Evolutionary conservation across 1,140 invertebrate genomes (phyloP), one percentile per base, ranked within the genome.

Genomic region (Pseudachorutes palmiensis): DNA sequence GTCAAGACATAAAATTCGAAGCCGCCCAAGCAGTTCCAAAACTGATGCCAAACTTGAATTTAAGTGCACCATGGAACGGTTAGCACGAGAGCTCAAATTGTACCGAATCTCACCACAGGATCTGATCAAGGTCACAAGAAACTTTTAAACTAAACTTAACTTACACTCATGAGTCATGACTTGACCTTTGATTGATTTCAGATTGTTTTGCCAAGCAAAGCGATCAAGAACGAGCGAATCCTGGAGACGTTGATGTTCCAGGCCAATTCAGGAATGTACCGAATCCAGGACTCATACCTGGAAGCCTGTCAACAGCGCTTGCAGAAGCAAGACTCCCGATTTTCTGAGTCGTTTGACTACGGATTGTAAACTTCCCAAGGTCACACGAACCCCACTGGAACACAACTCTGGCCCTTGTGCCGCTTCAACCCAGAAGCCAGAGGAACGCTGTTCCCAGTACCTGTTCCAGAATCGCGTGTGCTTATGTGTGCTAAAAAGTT

Each of bases 211-310:
- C 92, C 92, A 49, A 91, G 90, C 45, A 95, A 94, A 78, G 90
- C 92, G 19, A 93, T 95, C 71, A 92, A 90, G 75, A 93, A 96
- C 78, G 91, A 95, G 76, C 82, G 88, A 32, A 95, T 96, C 68
- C 82, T 96, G 67, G 91, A 94, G 78, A 96, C 92, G 0, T 80
- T 96, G 29, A 92, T 94, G 88, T 90, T 88, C 76, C 92, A 96
- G 81, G 91, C 92, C 33, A 93, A 93, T 77, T 87, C 90, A 0
- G 92, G 92, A 22, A 94, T 93, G 82, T 95, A 92, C 79, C 83
- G 91, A 33, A 91, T 94, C 75, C 89, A 94, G 75, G 90, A 93
- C 75, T 86, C 85, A 57, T 91, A 90, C 75, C 78, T 95, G 70
- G 88, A 92, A 79, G 91, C 89, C 67, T 94, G 90, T 77, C 88